A percentile compares a stretch with the other conserved stretches of the same genome.
These are phyloP conservation scores for Sabatieria punctata DNA, from an alignment of 2,888 invertebrate genomes.

Conservation along the genomic window DNA sequence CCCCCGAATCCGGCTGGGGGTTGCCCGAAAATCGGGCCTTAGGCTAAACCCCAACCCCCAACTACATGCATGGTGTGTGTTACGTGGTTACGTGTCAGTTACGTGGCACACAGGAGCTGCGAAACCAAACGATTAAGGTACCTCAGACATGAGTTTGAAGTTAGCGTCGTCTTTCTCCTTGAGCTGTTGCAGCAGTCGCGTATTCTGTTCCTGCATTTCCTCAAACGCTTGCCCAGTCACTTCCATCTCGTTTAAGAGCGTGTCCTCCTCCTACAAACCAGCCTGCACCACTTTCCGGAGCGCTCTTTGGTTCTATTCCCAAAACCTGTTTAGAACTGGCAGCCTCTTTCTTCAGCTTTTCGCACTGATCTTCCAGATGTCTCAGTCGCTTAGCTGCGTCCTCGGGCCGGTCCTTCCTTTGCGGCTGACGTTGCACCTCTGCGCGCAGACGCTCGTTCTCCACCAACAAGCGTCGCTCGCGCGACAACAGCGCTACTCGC, in stretches of 20 bases:
- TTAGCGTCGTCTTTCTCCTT: slow-evolving; percentile 94
- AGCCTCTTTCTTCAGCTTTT: slow-evolving; percentile 67
- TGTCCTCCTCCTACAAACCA: slow-evolving; percentile 64
- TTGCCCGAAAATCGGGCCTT: not conserved
- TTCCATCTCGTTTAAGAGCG: slow-evolving; percentile 92
- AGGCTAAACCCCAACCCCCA: too few relatives aligned
- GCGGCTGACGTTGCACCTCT: not conserved
- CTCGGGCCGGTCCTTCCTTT: slow-evolving; percentile 42
- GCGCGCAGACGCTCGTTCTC: not conserved
- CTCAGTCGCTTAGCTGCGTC: slow-evolving; percentile 84
- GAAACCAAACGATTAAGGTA: slow-evolving; percentile 13
- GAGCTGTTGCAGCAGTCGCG: slow-evolving; percentile 76
- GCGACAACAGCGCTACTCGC: not conserved
- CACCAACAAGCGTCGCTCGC: not conserved
- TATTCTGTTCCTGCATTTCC: slow-evolving; percentile 98
- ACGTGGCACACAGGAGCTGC: too few relatives aligned
- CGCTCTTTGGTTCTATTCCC: too few relatives aligned
- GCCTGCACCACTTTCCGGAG: not conserved
- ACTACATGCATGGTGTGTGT: too few relatives aligned
- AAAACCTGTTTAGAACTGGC: slow-evolving; percentile 51
- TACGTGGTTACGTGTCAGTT: too few relatives aligned
- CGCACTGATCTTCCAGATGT: slow-evolving; percentile 77
- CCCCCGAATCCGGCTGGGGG: too few relatives aligned
- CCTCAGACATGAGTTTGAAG: slow-evolving; percentile 92
- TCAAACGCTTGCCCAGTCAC: slow-evolving; percentile 94